These are phyloP conservation scores for Iselma pallidipennis DNA, from an alignment of 2,888 invertebrate species.

Conservation along the genomic window DNA sequence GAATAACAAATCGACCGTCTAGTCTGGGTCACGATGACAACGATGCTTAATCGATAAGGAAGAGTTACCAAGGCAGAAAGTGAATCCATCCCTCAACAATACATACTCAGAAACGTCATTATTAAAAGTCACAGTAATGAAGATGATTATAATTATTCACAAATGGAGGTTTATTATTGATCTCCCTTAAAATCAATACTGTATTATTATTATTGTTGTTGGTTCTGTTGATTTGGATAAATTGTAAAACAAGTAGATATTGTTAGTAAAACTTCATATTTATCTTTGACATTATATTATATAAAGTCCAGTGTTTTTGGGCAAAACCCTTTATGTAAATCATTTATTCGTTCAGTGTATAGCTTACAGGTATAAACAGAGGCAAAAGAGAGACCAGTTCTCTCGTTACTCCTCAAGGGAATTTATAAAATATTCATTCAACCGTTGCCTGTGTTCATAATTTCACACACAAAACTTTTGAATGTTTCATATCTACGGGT, in stretches of 20 bases:
- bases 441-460: background rate
- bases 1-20: constrained; percentile 2
- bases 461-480: background rate
- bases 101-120: too few relatives aligned
- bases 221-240: too few relatives aligned
- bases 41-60: constrained; percentile 4
- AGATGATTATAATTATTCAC: background rate
- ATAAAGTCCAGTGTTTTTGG: background rate
- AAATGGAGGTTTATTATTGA: too few relatives aligned
- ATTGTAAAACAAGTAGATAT: too few relatives aligned
- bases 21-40: constrained; percentile 7
- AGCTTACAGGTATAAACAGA: background rate
- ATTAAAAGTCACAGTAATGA: background rate
- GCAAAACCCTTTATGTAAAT: background rate
- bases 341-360: background rate
- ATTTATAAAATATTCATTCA: constrained; percentile 2
- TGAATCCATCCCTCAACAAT: background rate
- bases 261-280: too few relatives aligned
- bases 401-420: background rate
- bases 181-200: too few relatives aligned
- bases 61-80: background rate
- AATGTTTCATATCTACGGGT: background rate
- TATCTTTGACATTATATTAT: background rate
- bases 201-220: too few relatives aligned
- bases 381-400: background rate